Base-by-base conservation (phyloP, 1,140 invertebrate genomes). In the Drepana arcuata region DNA sequence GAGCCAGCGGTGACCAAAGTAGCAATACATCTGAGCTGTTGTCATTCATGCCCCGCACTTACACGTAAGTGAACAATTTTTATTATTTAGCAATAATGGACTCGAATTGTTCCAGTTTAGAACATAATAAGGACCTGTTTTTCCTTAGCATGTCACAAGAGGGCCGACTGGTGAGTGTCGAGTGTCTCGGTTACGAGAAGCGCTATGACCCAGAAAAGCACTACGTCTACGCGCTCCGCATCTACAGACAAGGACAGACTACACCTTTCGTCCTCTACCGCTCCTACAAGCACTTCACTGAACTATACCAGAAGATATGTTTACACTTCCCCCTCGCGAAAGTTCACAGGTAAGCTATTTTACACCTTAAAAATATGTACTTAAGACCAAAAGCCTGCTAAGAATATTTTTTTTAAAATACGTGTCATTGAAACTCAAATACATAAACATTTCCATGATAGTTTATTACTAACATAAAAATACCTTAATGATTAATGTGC, bases 131-230 rank as follows among this genome's bases (percentile, higher is more conserved):
- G n/a, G n/a, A n/a, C n/a, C n/a, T n/a, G n/a, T n/a, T n/a, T n/a
- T n/a, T n/a, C n/a, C n/a, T n/a, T 61, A 96, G 94, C 41, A 91
- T 94, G 88, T 86, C 92, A 31, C 91, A 92, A 74, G 97, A 99
- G 84, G 97, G 97, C 7, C 88, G 92, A 14, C 88, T 99, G 30
- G 89, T 88, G n/a, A 88, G 87, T 36, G 93, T 98, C 1, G 90
- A 92, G 73, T 93, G 99, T 6, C 88, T 93, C 29, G 91, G 92
- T 31, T 97, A 91, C 75, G 93, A 97, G 83, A 99, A 99, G 75
- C 89, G 95, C 48, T 98, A 97, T 71, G 95, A 95, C 75, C 96
- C 96, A 13, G 96, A 99, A 66, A 99, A 99, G 84, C 96, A 97
- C 85, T 99, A 99, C 79, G 95, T 98, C 62, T 99, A 97, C 74